phyloP scores from a whole-genome alignment of 2,797 vertebrate species.

The Molossus alvarezi region DNA sequence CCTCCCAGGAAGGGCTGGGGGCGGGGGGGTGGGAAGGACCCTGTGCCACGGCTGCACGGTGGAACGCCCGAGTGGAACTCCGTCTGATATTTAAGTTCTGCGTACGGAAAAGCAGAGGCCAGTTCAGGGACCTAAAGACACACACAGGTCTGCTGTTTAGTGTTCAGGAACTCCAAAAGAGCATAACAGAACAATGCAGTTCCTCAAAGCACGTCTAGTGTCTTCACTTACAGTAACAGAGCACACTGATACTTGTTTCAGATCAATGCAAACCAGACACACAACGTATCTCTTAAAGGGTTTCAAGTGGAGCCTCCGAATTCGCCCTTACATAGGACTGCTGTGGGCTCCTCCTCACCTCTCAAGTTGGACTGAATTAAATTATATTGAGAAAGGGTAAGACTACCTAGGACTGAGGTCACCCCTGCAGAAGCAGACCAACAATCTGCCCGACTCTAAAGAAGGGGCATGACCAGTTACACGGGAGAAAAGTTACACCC shows the following conservation, averaged over 20 bases:
- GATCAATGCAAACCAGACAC: neutral
- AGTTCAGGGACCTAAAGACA: neutral
- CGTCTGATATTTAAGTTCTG: fast-evolving
- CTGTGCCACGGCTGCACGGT: fast-evolving
- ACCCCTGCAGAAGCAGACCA: neutral
- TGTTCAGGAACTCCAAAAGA: neutral
- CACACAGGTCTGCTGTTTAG: fast-evolving
- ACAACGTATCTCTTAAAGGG: neutral
- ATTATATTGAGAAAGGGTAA: neutral
- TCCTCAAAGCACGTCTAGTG: neutral
- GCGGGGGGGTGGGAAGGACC: fast-evolving
- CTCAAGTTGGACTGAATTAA: neutral
- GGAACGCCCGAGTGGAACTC: fast-evolving
- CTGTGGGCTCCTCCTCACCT: neutral
- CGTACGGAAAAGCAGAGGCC: neutral
- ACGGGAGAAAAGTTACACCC: fast-evolving
- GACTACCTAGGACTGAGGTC: fast-evolving
- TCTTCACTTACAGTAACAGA: neutral
- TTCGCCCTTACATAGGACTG: neutral
- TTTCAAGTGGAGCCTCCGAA: neutral
- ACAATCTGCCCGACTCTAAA: neutral
- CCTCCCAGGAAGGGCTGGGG: fast-evolving
- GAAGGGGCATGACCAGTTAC: neutral
- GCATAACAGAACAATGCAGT: neutral
- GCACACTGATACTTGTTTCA: neutral